Base-by-base conservation (phyloP, 2,797 vertebrate genomes). In the Streptopelia turtur region DNA sequence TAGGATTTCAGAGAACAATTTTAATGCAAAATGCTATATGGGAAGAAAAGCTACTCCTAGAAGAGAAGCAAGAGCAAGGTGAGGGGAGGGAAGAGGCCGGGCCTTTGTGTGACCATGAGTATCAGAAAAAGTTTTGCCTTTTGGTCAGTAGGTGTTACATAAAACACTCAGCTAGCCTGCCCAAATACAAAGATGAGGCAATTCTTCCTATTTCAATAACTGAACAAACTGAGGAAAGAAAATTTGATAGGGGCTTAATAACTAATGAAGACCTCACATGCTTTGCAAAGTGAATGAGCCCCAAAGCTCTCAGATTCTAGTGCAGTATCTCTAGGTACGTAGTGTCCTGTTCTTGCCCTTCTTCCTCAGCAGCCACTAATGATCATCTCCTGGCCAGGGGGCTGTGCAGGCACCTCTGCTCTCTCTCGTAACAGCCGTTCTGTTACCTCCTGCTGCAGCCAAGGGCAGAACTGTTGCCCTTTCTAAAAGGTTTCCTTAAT, bases 361-460 rank as follows among this genome's bases (percentile, higher is more conserved):
- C 47, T 30, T 70, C 49, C 39, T 74, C 49, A 59, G 37, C 33
- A 74, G 52, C 68, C 3, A 6, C 41, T 20, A 5, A 5, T 1
- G 9, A 21, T 60, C 8, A 0, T 3, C 10, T 50, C 60, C 23
- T 0, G 0, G 15, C 31, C 27, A 2, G 0, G 3, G 23, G 33
- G n/a, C 41, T 49, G 13, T 6, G 4, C 41, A 76, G 45, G 13
- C 16, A 16, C 23, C n/a, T 31, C 59, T 39, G n/a, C 6, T 39
- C 50, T 20, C 8, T 33, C 49, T n/a, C 10, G 3, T 4, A 23
- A 3, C 25, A 37, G 61, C 31, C 7, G 1, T n/a, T 45, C 16
- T 24, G 7, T 41, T 37, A 22, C 22, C 20, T 33, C 50, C 35
- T 41, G 18, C 41, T n/a, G 8, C 6, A 20, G 17, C 33, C 39